Conservation (phyloP, 1,140 invertebrate species). For the Trachelipus rathkii region DNA sequence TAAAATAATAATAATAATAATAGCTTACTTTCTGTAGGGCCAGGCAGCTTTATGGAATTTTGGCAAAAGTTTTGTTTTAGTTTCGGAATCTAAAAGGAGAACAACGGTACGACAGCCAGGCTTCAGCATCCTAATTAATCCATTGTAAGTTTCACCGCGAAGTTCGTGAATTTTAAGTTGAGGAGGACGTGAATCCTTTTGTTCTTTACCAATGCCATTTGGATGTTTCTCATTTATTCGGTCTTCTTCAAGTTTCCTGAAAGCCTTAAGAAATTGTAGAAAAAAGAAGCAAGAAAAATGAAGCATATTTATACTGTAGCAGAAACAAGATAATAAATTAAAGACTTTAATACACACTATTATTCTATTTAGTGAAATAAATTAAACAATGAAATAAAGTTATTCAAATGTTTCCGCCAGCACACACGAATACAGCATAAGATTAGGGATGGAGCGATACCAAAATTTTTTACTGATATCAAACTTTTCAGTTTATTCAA, state of each 20-base stretch:
- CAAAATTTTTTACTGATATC: no score
- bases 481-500: no score
- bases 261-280: conserved; percentile 22
- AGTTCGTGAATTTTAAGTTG: conserved; percentile 85
- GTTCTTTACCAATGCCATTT: conserved; percentile 31
- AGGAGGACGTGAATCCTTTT: conserved; percentile 21
- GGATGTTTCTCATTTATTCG: conserved; percentile 58
- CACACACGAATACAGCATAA: no score
- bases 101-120: conserved; percentile 92
- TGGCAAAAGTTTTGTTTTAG: conserved; percentile 75
- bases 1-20: conserved; percentile 16
- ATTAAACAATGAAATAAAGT: no score
- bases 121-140: conserved; percentile 79
- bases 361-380: no score
- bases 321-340: no score
- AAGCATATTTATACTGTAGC: conserved; percentile 13
- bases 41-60: conserved; percentile 89
- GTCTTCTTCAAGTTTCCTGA: conserved; percentile 72
- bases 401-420: no score
- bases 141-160: conserved; percentile 90
- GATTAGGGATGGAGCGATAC: no score
- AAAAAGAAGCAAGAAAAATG: neutral
- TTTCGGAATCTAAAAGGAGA: conserved; percentile 81
- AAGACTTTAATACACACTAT: no score
- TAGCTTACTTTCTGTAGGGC: conserved; percentile 83